Evolutionary conservation across 2,888 invertebrate genomes (phyloP), one percentile per base, ranked within the genome.

Genomic region (Ophioninae sp.): DNA sequence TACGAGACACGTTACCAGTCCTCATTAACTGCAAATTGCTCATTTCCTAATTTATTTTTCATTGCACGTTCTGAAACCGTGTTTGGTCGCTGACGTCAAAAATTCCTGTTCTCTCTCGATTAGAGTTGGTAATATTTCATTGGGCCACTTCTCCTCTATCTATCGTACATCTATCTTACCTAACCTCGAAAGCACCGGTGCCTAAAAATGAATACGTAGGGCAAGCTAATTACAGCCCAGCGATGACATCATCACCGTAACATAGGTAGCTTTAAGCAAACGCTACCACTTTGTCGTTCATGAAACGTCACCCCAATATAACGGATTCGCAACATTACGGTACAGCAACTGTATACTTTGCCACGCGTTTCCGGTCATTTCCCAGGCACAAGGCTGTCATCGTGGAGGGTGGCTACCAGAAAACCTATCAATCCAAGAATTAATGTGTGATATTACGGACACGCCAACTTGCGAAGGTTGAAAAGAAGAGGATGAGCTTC

Each of bases 401-500:
- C 41, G 39, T 44, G 37, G 22, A 63, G 63, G 44, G 23, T 44
- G 37, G 6, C 51, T 39, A 69, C 17, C 63, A 8, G 44, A 7
- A 37, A 63, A 64, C 44, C 44, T 51, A 22, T 63, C 63, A 30
- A 65, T 23, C 6, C 8, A 20, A 58, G 37, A 65, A 65, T 59
- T 44, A 72, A 79, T 41, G 58, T 65, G 23, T 30, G 44, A n/a
- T 23, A 72, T 72, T 65, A 58, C 17, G 30, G 0, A 58, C 51
- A 51, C 17, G 51, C 10, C 69, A 78, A 64, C 58, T 77, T 63
- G 72, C n/a, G 77, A 63, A 67, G 56, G 44, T 37, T 73, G 23
- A 30, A 30, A 78, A 73, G 72, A 82, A 65, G 74, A 75, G 20
- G 30, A 69, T 59, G 8, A 51, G 44, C 56, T 74, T 61, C 51